Evolutionary conservation across 2,888 invertebrate genomes (phyloP).

Genomic region (Dolomedes plantarius): DNA sequence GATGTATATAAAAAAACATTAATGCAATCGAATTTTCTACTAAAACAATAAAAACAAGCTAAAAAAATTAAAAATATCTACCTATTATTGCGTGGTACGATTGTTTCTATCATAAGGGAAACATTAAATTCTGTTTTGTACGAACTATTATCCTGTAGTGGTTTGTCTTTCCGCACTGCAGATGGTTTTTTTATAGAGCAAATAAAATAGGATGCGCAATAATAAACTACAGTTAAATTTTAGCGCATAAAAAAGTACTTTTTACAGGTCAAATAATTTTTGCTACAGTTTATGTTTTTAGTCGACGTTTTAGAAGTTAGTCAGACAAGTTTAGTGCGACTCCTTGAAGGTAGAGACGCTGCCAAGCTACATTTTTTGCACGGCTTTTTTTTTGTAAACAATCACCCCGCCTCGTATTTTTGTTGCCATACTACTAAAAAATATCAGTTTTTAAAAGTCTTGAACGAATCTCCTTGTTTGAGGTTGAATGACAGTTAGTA

Average conservation of each 20-base stretch:
- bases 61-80: no score
- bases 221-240: constrained; percentile 25
- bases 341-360: constrained; percentile 53
- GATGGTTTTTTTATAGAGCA: constrained; percentile 62
- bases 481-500: no score
- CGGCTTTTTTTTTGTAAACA: constrained; percentile 69
- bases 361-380: constrained; percentile 70
- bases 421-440: constrained; percentile 41
- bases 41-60: no score
- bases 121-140: no score
- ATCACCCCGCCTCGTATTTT: constrained; percentile 56
- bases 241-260: constrained; percentile 11
- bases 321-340: constrained; percentile 1
- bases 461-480: no score
- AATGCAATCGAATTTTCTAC: no score
- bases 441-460: constrained; percentile 8
- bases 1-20: no score
- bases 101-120: no score
- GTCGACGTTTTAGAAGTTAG: not conserved
- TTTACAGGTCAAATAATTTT: not conserved
- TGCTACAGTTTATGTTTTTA: not conserved
- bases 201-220: constrained; percentile 50
- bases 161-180: constrained; percentile 59
- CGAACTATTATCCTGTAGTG: constrained; percentile 57
- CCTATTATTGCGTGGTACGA: no score